Evolutionary conservation across 2,113 vertebrate species (phyloP), one percentile per base, ranked within the genome.

Genomic region (Gymnarchus niloticus): DNA sequence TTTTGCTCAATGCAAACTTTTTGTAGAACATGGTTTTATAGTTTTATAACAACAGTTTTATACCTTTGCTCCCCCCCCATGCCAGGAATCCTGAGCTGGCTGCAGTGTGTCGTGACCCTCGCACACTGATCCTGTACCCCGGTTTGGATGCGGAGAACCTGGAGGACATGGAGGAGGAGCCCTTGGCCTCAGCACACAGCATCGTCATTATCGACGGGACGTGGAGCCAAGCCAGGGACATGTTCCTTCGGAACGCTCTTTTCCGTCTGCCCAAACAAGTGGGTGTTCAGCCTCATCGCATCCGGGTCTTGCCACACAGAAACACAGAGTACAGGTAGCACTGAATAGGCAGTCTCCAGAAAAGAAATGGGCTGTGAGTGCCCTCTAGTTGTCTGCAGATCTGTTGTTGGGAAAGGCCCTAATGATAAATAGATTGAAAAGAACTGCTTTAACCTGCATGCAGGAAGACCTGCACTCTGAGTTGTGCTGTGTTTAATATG

Each of bases 141-240:
- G 98, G 97, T 52, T 94, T 95, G 51, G 95, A 96, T 76, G 97
- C 98, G 41, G 92, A 94, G 85, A 95, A 97, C 92, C 93, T 99
- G 91, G 97, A 96, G 92, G 95, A 96, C 82, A 84, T 95, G 89
- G 81, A 92, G 83, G 85, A 90, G 89, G 91, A 93, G 49, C 89
- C 92, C 59, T 90, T 92, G 80, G 52, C 88, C 9, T 89, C 90
- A 37, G 93, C 94, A 56, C 94, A 94, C 80, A 95, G 94, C 69
- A 92, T 99, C 89, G 95, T 99, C 87, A 96, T 99, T 83, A 98
- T 99, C 0, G 97, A 99, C 51, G 98, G 98, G 81, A 99, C 98
- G 3, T 99, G 98, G 98, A 99, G 96, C 88, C 98, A 99, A 88
- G 98, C 98, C 73, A 98, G 98, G 92, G 97, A 98, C 88, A 98